Base-by-base conservation (phyloP, 2,888 invertebrate species). In the Scrobipalpa costella region DNA sequence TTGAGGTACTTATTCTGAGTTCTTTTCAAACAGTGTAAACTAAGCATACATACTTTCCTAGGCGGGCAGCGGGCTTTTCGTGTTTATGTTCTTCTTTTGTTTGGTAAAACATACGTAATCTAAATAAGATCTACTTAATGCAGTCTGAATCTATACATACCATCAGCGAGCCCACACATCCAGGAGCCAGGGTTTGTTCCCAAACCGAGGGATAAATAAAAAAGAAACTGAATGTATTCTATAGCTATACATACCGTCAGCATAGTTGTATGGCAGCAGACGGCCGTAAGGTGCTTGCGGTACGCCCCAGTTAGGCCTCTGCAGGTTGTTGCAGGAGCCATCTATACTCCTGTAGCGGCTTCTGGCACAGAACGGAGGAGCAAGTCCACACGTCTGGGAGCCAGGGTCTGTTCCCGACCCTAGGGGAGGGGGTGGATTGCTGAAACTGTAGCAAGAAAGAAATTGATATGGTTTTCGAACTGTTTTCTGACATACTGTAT, bases 251-350 rank as follows among this genome's bases (percentile, higher is more conserved):
- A 84, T 83, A 95, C 95, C 94, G 79, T 95, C 95, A 60, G 92
- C 93, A 79, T 95, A 95, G 68, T 93, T 93, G 21, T 94, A 92
- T 0, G 93, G 92, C 17, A 94, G 73, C 36, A 96, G 81, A 69
- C 96, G 89, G 50, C 92, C 93, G 68, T 95, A 95, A 0, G 94
- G 94, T 0, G 95, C 94, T 74, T 95, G 95, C 0, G 96, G 94
- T 61, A 93, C 92, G 13, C 99, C 99, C 93, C 96, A 95, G 7
- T 94, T 93, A 0, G 98, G 97, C 71, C 96, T 93, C 65, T 93
- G 90, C 59, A 96, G 85, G 84, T 99, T 99, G 84, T 99, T 99
- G 81, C 99, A 99, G 0, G 97, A 95, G 0, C 99, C 99, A 81
- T 99, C 99, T 67, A 95, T 93, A 0, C 96, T 68, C 17, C 91